phyloP scores from a whole-genome alignment of 1,140 invertebrate species.

The Drosophila sulfurigaster region DNA sequence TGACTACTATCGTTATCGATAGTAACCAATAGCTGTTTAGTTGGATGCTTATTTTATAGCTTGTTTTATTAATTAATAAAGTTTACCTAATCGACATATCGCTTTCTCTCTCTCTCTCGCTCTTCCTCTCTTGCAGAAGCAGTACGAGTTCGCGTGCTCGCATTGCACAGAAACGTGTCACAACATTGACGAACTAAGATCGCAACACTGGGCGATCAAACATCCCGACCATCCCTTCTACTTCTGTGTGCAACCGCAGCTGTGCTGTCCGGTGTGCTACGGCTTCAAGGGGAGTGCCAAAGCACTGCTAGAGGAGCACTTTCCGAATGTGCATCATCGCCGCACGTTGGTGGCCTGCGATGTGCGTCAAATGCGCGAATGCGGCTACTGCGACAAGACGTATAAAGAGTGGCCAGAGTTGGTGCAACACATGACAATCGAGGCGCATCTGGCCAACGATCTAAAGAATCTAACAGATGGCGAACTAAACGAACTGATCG shows the following conservation, averaged over 20 bases:
- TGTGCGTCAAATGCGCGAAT: conserved; percentile 34
- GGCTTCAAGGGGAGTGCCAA: conserved; percentile 48
- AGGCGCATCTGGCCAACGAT: conserved; percentile 55
- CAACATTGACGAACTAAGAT: conserved; percentile 38
- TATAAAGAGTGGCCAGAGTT: conserved; percentile 32
- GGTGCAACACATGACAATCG: conserved; percentile 18
- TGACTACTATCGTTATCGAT: too few relatives aligned
- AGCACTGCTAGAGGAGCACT: conserved; percentile 41
- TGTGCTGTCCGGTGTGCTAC: conserved; percentile 51
- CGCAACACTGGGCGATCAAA: conserved; percentile 44
- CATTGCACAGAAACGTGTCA: conserved; percentile 41
- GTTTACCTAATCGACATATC: neutral
- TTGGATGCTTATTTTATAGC: too few relatives aligned
- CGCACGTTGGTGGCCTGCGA: conserved; percentile 51
- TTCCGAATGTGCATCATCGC: conserved; percentile 24
- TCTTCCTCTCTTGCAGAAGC: conserved; percentile 18
- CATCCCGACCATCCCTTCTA: conserved; percentile 60
- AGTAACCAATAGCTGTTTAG: too few relatives aligned
- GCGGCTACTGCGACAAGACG: conserved; percentile 52
- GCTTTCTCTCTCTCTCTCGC: neutral
- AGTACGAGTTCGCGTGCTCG: conserved; percentile 49
- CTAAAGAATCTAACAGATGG: conserved; percentile 54
- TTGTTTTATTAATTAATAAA: too few relatives aligned
- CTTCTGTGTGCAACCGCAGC: conserved; percentile 57
- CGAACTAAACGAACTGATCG: conserved; percentile 24